phyloP scores from a whole-genome alignment of 2,888 invertebrate species.

The Perizoma flavofasciatum region DNA sequence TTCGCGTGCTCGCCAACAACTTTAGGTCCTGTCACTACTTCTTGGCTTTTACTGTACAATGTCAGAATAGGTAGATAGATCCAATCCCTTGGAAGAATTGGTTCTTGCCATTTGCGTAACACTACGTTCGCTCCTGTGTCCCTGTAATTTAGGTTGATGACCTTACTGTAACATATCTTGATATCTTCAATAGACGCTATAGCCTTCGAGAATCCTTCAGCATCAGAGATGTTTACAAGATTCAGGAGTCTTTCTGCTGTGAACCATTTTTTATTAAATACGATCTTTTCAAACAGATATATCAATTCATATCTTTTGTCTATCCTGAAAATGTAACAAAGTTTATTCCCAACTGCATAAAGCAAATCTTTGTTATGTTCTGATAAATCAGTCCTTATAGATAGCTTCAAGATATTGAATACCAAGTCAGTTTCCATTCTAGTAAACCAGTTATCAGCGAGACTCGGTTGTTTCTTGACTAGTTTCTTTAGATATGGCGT shows the following conservation, averaged over 20 bases:
- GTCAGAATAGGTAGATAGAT: constrained; percentile 88
- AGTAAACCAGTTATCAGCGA: constrained; percentile 85
- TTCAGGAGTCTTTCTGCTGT: constrained; percentile 82
- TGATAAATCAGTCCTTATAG: constrained; percentile 57
- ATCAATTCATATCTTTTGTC: constrained; percentile 84
- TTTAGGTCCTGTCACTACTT: constrained; percentile 49
- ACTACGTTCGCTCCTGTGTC: constrained; percentile 66
- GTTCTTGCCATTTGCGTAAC: constrained; percentile 81
- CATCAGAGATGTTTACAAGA: constrained; percentile 78
- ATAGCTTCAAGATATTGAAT: constrained; percentile 76
- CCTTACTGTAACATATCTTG: constrained; percentile 72
- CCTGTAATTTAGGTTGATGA: constrained; percentile 61
- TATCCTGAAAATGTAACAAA: constrained; percentile 83
- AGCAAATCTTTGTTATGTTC: constrained; percentile 77
- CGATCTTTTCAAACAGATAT: constrained; percentile 82
- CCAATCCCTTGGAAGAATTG: constrained; percentile 91
- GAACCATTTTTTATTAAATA: constrained; percentile 85
- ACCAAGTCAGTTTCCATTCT: constrained; percentile 85
- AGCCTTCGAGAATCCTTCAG: constrained; percentile 68
- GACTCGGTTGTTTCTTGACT: constrained; percentile 58
- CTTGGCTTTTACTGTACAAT: constrained; percentile 82
- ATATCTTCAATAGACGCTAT: constrained; percentile 65
- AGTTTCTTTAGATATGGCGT: constrained; percentile 71
- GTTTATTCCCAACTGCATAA: constrained; percentile 84
- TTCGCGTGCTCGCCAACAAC: constrained; percentile 57